Conservation (phyloP, 30 jellyfish, hydroid and myxozoan genomes). For the Aurelia aurita complex sp. Pacific region DNA sequence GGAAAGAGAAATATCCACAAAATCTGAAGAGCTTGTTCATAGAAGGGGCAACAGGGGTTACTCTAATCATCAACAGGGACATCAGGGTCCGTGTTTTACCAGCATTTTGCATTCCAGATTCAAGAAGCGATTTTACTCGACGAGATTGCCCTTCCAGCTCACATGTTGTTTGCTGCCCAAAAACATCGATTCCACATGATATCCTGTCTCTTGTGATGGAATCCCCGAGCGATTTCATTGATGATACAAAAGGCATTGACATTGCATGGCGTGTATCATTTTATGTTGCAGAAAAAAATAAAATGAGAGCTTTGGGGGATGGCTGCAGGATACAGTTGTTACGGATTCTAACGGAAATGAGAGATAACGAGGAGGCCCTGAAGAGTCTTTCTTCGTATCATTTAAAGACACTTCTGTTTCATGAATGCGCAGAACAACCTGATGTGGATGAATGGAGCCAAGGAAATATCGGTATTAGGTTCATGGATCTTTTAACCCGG, state of each 20-base stretch:
- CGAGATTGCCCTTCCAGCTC: conserved; percentile 82
- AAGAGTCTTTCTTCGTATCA: conserved; percentile 71
- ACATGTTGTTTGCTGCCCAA: conserved; percentile 70
- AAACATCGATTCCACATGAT: conserved; percentile 32
- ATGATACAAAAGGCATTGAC: conserved; percentile 12
- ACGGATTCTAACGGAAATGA: conserved; percentile 76
- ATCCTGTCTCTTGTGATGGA: conserved; percentile 8
- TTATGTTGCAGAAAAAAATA: conserved; percentile 82
- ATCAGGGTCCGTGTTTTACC: conserved; percentile 72
- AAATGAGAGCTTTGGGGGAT: conserved; percentile 67
- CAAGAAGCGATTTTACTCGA: conserved; percentile 57
- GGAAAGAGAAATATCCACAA: conserved; percentile 63
- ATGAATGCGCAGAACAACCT: conserved; percentile 51
- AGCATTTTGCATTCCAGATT: conserved; percentile 80
- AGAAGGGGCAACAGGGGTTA: conserved; percentile 63
- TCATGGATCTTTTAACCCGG: conserved; percentile 29
- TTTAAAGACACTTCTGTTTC: conserved; percentile 66
- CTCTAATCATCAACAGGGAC: conserved; percentile 56
- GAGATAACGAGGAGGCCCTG: conserved; percentile 70
- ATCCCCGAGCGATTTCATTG: background rate
- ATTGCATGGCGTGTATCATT: conserved; percentile 76
- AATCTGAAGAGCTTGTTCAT: conserved; percentile 55
- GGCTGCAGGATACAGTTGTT: conserved; percentile 77
- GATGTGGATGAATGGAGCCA: conserved; percentile 59
- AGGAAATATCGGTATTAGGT: conserved; percentile 34